These are phyloP conservation scores for Drosophila mauritiana DNA, from an alignment of 1,140 invertebrate species.

Conservation along the genomic window DNA sequence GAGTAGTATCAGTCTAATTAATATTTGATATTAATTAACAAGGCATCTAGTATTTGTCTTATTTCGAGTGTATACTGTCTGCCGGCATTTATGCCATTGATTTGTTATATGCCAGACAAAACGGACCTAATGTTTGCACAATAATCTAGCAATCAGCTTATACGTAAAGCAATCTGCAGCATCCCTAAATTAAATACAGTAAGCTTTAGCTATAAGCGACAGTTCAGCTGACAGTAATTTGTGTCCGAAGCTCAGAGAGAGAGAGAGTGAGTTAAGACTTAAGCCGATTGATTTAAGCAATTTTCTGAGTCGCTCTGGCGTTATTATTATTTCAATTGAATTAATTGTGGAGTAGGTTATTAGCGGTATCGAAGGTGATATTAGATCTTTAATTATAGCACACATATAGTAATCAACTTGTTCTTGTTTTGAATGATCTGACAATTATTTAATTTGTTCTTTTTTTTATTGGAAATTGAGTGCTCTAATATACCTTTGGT, in stretches of 20 bases:
- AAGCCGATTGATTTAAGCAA: constrained; percentile 19
- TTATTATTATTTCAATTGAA: constrained; percentile 21
- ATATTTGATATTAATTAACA: constrained; percentile 48
- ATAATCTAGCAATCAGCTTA: constrained; percentile 43
- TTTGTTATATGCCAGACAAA: constrained; percentile 15
- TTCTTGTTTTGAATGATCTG: constrained; percentile 6
- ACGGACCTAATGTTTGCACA: constrained; percentile 26
- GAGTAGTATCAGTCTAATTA: constrained; percentile 58
- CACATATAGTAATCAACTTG: constrained; percentile 6
- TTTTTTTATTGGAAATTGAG: background rate
- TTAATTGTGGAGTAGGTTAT: constrained; percentile 15
- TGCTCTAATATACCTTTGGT: too few species aligned
- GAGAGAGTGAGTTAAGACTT: constrained; percentile 2
- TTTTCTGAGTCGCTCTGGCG: constrained; percentile 7
- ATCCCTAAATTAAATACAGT: constrained; percentile 23
- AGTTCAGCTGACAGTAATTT: constrained; percentile 10
- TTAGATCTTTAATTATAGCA: background rate
- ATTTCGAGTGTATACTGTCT: background rate
- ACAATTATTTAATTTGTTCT: background rate
- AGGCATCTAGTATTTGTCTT: constrained; percentile 15
- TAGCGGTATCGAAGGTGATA: constrained; percentile 10
- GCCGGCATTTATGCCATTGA: constrained; percentile 4
- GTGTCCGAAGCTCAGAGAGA: constrained; percentile 12
- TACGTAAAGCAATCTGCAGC: constrained; percentile 12
- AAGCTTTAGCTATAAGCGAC: constrained; percentile 12